Conservation (phyloP, 1,140 invertebrate species). For the Zaprionus capensis region DNA sequence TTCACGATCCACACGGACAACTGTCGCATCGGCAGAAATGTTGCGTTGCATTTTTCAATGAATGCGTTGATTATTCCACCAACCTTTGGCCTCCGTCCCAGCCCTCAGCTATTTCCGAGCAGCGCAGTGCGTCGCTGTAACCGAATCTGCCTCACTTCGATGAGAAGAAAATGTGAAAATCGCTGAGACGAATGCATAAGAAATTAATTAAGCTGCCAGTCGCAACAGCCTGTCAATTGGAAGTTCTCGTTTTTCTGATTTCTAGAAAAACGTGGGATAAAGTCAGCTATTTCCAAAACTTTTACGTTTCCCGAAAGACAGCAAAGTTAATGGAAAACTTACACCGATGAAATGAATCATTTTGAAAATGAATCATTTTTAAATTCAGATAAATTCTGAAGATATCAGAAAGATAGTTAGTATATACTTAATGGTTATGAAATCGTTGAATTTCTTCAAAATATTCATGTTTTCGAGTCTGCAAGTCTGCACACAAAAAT, state of each 20-base stretch:
- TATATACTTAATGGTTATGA: too few relatives aligned
- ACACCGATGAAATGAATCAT: too few relatives aligned
- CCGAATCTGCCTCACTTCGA: slow-evolving; percentile 38
- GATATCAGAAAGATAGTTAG: too few relatives aligned
- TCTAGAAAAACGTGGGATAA: not conserved
- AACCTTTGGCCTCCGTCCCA: slow-evolving; percentile 15
- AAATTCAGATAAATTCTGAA: too few relatives aligned
- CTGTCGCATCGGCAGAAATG: slow-evolving; percentile 61
- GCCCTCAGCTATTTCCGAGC: slow-evolving; percentile 3
- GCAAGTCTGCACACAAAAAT: too few relatives aligned
- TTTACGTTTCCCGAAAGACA: not conserved
- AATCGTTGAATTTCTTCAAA: too few relatives aligned
- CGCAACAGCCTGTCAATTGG: slow-evolving; percentile 23
- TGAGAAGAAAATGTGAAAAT: slow-evolving; percentile 13
- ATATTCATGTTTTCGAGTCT: too few relatives aligned
- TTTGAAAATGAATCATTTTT: too few relatives aligned
- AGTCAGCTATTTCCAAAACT: not conserved
- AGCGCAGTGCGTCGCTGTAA: not conserved
- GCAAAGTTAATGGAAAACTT: too few relatives aligned
- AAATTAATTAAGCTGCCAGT: slow-evolving; percentile 69
- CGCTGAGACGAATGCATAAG: slow-evolving; percentile 42
- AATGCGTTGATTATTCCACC: slow-evolving; percentile 69
- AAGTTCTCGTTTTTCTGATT: slow-evolving; percentile 18
- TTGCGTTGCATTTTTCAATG: slow-evolving; percentile 77
- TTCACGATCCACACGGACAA: slow-evolving; percentile 8